phyloP scores from a whole-genome alignment of 2,113 vertebrate species.

The Apistogramma diplotaenia region DNA sequence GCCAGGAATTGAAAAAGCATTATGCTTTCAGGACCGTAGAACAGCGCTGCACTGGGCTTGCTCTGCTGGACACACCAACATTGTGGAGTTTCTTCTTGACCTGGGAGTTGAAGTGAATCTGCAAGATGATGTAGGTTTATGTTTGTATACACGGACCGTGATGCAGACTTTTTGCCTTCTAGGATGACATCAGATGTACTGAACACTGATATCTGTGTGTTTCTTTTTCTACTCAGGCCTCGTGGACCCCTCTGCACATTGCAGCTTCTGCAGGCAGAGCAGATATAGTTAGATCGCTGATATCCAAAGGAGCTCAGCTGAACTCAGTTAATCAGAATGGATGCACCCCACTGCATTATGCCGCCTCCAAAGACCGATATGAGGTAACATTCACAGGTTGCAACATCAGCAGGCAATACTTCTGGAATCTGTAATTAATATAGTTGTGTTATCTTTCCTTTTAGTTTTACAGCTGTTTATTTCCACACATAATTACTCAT shows the following conservation, averaged over 20 bases:
- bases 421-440: not conserved
- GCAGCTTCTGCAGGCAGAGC: slow-evolving; percentile 93
- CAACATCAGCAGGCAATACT: not conserved
- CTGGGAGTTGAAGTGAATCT: slow-evolving; percentile 87
- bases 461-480: not conserved
- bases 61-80: slow-evolving; percentile 88
- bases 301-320: slow-evolving; percentile 87
- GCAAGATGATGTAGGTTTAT: slow-evolving; percentile 85
- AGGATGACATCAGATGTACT: not conserved
- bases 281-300: slow-evolving; percentile 87
- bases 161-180: not conserved
- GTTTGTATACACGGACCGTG: not conserved
- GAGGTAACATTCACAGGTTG: slow-evolving; percentile 77
- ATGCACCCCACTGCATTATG: slow-evolving; percentile 93
- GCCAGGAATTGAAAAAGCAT: not conserved
- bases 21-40: slow-evolving; percentile 80
- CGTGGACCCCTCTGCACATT: slow-evolving; percentile 94
- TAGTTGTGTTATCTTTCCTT: not conserved
- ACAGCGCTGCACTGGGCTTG: slow-evolving; percentile 95
- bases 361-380: slow-evolving; percentile 92
- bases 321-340: slow-evolving; percentile 93
- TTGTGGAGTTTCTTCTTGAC: slow-evolving; percentile 86
- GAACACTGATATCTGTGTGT: not conserved
- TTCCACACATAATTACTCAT: not conserved
- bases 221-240: slow-evolving; percentile 73